These are phyloP conservation scores for Dyspetes luteomarginatus DNA, from an alignment of 2,888 invertebrate species.

Conservation along the genomic window DNA sequence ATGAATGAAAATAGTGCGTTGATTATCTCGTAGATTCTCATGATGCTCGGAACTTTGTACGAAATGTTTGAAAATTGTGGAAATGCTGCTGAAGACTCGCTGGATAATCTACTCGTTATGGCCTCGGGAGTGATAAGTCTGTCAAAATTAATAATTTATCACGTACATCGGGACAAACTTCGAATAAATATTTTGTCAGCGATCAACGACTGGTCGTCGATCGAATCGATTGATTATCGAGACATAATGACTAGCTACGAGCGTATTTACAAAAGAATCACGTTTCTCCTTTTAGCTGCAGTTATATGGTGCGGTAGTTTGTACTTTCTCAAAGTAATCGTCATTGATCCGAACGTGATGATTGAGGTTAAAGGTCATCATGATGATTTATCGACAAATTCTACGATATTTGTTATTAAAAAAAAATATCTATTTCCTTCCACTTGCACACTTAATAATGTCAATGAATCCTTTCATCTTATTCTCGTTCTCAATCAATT, in stretches of 20 bases:
- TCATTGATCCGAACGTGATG: slow-evolving; percentile 12
- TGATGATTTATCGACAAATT: not conserved
- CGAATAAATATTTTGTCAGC: slow-evolving; percentile 57
- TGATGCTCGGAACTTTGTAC: slow-evolving; percentile 50
- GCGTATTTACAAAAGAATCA: slow-evolving; percentile 21
- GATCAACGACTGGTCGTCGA: slow-evolving; percentile 25
- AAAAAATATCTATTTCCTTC: slow-evolving; percentile 24
- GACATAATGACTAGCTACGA: slow-evolving; percentile 14
- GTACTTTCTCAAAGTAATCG: slow-evolving; percentile 7
- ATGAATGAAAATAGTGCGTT: no score
- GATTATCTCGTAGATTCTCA: slow-evolving; percentile 30
- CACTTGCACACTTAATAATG: slow-evolving; percentile 55
- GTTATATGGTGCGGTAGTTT: not conserved
- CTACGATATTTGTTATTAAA: not conserved
- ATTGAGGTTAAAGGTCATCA: not conserved
- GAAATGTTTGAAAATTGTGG: slow-evolving; percentile 66
- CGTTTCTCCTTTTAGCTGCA: not conserved
- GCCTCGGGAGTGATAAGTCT: slow-evolving; percentile 61
- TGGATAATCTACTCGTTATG: slow-evolving; percentile 64
- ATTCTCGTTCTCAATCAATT: slow-evolving; percentile 50
- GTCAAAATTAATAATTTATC: slow-evolving; percentile 65
- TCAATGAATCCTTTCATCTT: slow-evolving; percentile 38
- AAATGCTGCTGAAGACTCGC: slow-evolving; percentile 60
- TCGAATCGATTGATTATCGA: slow-evolving; percentile 7
- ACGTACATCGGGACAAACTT: slow-evolving; percentile 65